These are phyloP conservation scores for Drosophila sproati DNA, from an alignment of 1,140 invertebrate genomes.

Conservation along the genomic window DNA sequence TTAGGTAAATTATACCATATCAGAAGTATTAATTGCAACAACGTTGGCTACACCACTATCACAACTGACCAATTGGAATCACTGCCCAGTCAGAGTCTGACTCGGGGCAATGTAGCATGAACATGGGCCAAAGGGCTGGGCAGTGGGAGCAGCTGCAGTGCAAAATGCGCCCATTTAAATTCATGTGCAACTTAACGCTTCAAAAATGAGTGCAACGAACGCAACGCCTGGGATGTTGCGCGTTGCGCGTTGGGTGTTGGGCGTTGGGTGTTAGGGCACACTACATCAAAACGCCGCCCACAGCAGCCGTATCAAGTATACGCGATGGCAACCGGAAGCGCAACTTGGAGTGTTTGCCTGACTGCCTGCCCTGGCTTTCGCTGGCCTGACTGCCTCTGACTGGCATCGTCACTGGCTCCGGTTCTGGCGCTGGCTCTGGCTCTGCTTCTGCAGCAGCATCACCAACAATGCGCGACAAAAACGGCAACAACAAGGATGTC, in stretches of 20 bases:
- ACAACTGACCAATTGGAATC: conserved; percentile 42
- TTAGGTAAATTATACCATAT: conserved; percentile 4
- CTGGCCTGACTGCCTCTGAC: conserved; percentile 45
- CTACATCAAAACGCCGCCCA: conserved; percentile 52
- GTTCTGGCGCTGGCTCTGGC: conserved; percentile 17
- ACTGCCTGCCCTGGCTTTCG: conserved; percentile 42
- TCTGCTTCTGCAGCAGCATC: conserved; percentile 33
- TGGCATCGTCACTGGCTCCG: conserved; percentile 46
- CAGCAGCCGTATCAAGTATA: conserved; percentile 78
- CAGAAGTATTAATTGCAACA: conserved; percentile 69
- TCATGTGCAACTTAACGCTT: conserved; percentile 83
- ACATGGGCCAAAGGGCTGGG: neutral
- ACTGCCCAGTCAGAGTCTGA: conserved; percentile 25
- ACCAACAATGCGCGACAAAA: conserved; percentile 66
- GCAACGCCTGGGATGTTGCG: conserved; percentile 15
- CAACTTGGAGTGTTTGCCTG: conserved; percentile 79
- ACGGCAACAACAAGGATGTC: conserved; percentile 70
- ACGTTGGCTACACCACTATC: conserved; percentile 6
- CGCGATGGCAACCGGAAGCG: conserved; percentile 76
- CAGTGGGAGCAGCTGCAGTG: neutral
- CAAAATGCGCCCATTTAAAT: conserved; percentile 66
- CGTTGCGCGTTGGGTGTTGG: neutral
- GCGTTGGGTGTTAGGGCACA: conserved; percentile 1
- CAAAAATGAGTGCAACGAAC: conserved; percentile 83
- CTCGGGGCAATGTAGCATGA: conserved; percentile 28